Base-by-base conservation (phyloP, 2,797 vertebrate species). In the Sebastes iracundus region DNA sequence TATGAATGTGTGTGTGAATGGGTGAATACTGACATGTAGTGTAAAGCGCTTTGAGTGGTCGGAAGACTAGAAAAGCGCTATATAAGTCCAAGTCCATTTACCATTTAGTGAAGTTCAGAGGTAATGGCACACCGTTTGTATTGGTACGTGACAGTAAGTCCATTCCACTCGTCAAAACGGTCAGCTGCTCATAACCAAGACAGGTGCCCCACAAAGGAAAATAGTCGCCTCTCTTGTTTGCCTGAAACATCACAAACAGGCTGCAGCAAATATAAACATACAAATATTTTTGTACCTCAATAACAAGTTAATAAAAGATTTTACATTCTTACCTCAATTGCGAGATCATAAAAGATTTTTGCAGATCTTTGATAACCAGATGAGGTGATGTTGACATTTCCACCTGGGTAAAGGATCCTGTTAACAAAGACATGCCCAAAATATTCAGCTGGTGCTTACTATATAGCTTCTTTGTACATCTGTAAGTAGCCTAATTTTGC, bases 161-260 rank as follows among this genome's bases (percentile, higher is more conserved):
- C 70, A 97, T 27, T 2, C 92, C 94, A 69, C 96, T 97, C 4
- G 97, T 96, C 82, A 99, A 85, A 35, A 93, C 91, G 0, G 93
- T 88, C 77, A 99, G 95, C 82, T 96, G 90, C 83, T 99, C 96
- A 1, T 97, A 97, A 64, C 99, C 99, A 3, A 99, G 95, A 81
- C 99, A 99, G 0, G 97, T 99, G 13, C 98, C 99, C 98, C 97
- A 99, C 18, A 99, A 82, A 4, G 99, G 98, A 84, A 99, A 99
- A 87, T 97, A 96, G 91, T 98, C 97, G 6, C 97, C 96, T 30
- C 87, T 89, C 20, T 94, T 77, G 4, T 97, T 97, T 38, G 97
- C 97, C 98, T 94, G 87, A 70, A 87, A 87, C 49, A 61, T 7
- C 30, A 83, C 16, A 60, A 0, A 25, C 22, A 42, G 20, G 20